These are phyloP conservation scores for Orgyia antiqua DNA, from an alignment of 2,888 invertebrate species.

Conservation along the genomic window DNA sequence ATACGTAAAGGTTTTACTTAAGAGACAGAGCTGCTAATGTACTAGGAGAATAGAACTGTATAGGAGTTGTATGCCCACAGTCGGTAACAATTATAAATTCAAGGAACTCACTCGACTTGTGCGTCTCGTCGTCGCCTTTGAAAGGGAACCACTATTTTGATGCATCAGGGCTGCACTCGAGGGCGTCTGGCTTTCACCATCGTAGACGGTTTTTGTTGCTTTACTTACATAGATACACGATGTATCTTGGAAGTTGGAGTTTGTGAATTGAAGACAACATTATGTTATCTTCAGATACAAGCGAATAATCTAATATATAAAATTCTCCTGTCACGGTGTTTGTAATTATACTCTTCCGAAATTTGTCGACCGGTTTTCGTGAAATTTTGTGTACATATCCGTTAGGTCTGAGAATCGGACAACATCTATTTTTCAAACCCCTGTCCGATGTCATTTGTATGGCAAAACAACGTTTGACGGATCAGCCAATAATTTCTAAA, in stretches of 20 bases:
- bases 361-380: neutral
- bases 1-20: no score
- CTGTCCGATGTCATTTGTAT: no score
- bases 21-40: no score
- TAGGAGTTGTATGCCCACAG: slow-evolving; percentile 1
- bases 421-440: no score
- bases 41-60: no score
- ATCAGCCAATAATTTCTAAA: no score
- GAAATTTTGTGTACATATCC: no score
- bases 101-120: slow-evolving; percentile 23
- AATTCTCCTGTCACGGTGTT: no score
- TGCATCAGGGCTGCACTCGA: slow-evolving; percentile 32
- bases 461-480: no score
- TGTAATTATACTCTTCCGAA: neutral
- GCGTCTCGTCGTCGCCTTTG: slow-evolving; percentile 18
- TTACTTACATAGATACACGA: slow-evolving; percentile 22
- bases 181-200: slow-evolving; percentile 44
- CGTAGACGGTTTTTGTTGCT: slow-evolving; percentile 29
- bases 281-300: neutral
- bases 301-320: no score
- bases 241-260: slow-evolving; percentile 19
- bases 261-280: slow-evolving; percentile 11
- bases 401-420: no score
- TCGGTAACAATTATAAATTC: slow-evolving; percentile 37
- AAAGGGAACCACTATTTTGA: slow-evolving; percentile 33